Evolutionary conservation across 2,888 invertebrate species (phyloP), one percentile per base, ranked within the genome.

Genomic region (Torymus tubicola): DNA sequence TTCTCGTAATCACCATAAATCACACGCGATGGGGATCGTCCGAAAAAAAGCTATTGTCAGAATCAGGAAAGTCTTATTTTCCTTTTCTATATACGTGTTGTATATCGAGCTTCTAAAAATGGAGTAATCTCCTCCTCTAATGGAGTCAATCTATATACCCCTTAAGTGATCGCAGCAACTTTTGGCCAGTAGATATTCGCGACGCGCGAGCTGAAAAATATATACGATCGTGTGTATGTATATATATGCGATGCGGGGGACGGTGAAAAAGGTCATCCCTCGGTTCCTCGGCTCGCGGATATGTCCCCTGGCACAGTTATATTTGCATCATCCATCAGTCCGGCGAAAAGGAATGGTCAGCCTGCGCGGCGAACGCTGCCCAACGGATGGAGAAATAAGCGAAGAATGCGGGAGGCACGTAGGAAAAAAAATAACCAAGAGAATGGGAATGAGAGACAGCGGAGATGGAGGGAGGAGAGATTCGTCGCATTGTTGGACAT

Each of bases 311-410:
- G 85, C 87, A 84, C 85, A 86, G 88, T 89, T 90, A 88, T 50
- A 74, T 89, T 90, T 88, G 88, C 89, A 89, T 89, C 89, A 89
- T 90, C 87, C 88, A 89, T 90, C 89, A 90, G 89, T 78, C 42
- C 81, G 72, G 55, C 69, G 67, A 52, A 64, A 72, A 70, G 82
- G 74, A 75, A 78, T 60, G 65, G 69, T 63, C 52, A 76, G 55
- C 21, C 1, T 21, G 21, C 21, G 21, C 21, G 21, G 21, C 21
- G 21, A 21, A 21, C 21, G 21, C 61, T 42, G 18, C 13, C 24
- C 72, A 68, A 69, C 65, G 58, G 61, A 64, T 67, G 60, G 72
- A 78, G 69, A 76, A 67, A 77, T 79, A 82, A 82, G 69, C 53
- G 65, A 78, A 63, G 77, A 77, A 82, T 71, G 68, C 65, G 63